A percentile compares a stretch with the other conserved stretches of the same genome.
phyloP scores from a whole-genome alignment of 2,797 vertebrate species.

The Chloroceryle amazona region DNA sequence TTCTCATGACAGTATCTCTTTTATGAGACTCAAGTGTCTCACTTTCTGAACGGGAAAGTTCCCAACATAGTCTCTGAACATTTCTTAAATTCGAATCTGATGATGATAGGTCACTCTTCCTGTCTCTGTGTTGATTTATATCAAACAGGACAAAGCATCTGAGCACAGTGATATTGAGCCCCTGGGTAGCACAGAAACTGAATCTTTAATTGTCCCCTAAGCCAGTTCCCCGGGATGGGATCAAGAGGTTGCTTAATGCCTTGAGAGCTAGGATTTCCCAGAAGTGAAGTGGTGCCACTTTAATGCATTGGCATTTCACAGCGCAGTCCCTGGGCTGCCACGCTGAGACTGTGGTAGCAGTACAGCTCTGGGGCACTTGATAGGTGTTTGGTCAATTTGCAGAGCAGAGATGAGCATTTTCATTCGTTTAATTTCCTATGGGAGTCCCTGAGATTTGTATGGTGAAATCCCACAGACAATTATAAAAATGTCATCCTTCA shows the following conservation, averaged over 20 bases:
- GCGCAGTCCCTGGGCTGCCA: background rate
- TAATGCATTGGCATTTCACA: background rate
- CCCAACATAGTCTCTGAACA: background rate
- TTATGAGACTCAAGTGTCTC: background rate
- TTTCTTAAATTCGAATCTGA: background rate
- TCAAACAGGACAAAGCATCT: slow-evolving; percentile 45
- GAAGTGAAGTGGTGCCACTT: slow-evolving; percentile 15
- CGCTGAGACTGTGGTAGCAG: background rate
- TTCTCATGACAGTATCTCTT: slow-evolving; percentile 26
- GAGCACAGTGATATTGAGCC: slow-evolving; percentile 26
- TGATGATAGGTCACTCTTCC: slow-evolving; percentile 49
- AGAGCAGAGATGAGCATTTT: slow-evolving; percentile 1
- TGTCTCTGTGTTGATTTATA: slow-evolving; percentile 40
- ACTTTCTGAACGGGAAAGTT: slow-evolving; percentile 38
- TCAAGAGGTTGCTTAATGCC: slow-evolving; percentile 45
- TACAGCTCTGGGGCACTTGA: slow-evolving; percentile 2
- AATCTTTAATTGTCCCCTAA: slow-evolving; percentile 53
- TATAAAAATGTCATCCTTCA: slow-evolving; percentile 31
- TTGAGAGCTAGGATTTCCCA: slow-evolving; percentile 47
- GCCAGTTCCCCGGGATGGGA: background rate
- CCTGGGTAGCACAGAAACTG: background rate
- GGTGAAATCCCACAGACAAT: slow-evolving; percentile 32
- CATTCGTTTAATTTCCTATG: background rate
- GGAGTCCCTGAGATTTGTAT: slow-evolving; percentile 2
- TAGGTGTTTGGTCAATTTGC: slow-evolving; percentile 13